These are phyloP conservation scores for Otolemur crassicaudatus DNA, from an alignment of 2,797 vertebrate genomes.

Conservation along the genomic window DNA sequence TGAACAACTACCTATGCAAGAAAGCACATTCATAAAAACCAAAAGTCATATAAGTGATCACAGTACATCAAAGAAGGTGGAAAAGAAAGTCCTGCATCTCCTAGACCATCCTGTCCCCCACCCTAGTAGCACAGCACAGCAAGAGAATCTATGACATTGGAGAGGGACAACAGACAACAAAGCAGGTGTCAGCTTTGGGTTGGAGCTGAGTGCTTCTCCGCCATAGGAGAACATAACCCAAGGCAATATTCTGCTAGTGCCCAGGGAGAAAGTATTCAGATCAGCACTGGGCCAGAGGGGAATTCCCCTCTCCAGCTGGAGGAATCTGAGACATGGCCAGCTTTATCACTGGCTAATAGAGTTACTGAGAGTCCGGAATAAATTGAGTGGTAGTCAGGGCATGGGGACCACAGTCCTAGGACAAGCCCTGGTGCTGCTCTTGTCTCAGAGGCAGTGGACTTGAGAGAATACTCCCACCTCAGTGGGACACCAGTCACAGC, in stretches of 20 bases:
- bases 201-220: not conserved
- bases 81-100: not conserved
- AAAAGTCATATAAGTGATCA: not conserved
- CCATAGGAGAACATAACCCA: not conserved
- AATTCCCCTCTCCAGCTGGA: not conserved
- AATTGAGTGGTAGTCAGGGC: not conserved
- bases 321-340: not conserved
- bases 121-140: not conserved
- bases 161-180: not conserved
- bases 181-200: not conserved
- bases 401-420: not conserved
- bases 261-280: not conserved
- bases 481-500: not conserved
- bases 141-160: not conserved
- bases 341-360: not conserved
- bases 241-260: not conserved
- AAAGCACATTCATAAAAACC: not conserved
- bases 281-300: not conserved
- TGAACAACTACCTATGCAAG: not conserved
- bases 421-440: not conserved
- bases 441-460: not conserved
- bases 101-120: not conserved
- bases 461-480: not conserved
- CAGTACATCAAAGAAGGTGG: not conserved
- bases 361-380: not conserved